Percentiles rank a stretch among this genome's conserved stretches.
Evolutionary conservation across 2,797 vertebrate species (phyloP).

Genomic region (Pristis pectinata): DNA sequence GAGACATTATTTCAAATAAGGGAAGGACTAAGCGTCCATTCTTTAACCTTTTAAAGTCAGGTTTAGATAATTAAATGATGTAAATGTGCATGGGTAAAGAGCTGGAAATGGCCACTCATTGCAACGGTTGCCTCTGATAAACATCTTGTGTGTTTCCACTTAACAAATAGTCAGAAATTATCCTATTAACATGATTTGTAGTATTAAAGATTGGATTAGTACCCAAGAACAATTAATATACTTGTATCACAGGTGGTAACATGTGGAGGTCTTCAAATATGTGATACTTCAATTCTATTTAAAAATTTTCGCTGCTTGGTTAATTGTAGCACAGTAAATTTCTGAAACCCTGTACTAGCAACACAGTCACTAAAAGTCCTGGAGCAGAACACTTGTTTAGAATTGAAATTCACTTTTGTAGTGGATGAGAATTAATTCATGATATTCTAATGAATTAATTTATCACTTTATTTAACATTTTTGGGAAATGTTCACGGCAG

Average conservation of each 20-base stretch:
- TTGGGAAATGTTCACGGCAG: neutral
- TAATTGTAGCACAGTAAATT: neutral
- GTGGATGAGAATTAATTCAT: neutral
- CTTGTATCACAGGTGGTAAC: neutral
- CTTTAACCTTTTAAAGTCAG: neutral
- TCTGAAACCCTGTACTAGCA: no score
- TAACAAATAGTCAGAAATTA: constrained; percentile 6
- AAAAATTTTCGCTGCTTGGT: neutral
- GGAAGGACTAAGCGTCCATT: neutral
- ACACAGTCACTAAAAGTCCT: neutral
- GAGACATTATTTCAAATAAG: constrained; percentile 22
- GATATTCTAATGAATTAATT: neutral
- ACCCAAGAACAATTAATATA: neutral
- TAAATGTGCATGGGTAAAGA: constrained; percentile 23
- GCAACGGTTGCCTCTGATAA: constrained; percentile 5
- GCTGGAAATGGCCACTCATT: neutral
- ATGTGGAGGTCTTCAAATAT: neutral
- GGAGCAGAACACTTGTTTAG: neutral
- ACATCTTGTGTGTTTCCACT: neutral
- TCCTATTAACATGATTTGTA: neutral
- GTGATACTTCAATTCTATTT: neutral
- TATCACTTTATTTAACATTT: neutral
- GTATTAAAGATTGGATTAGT: neutral
- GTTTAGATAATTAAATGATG: constrained; percentile 33
- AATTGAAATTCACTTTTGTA: neutral